Conservation (phyloP, 37 sponge, comb jelly and placozoan genomes). For the Ianthella basta region DNA sequence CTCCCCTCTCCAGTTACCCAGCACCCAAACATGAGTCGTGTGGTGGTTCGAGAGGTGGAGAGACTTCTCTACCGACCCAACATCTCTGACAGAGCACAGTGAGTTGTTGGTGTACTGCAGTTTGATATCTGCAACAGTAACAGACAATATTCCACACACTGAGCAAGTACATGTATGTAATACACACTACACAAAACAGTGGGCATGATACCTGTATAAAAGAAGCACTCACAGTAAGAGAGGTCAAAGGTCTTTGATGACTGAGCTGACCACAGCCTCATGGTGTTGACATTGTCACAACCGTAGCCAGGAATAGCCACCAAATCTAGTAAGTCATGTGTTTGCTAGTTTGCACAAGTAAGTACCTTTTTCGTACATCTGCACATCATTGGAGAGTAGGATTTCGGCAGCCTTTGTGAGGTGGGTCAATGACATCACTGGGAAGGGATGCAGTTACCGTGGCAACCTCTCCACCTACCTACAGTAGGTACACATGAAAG, state of each 20-base stretch:
- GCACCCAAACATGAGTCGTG: slow-evolving; percentile 93
- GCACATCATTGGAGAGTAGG: slow-evolving; percentile 59
- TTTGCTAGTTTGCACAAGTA: background rate
- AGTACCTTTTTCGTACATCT: slow-evolving; percentile 68
- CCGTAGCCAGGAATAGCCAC: slow-evolving; percentile 97
- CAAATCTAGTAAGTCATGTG: slow-evolving; percentile 79
- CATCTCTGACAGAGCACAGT: slow-evolving; percentile 87
- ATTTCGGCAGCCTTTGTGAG: slow-evolving; percentile 14
- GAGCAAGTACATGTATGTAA: background rate
- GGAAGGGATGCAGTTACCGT: too few species aligned
- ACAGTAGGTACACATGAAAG: too few species aligned
- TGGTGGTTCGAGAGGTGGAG: slow-evolving; percentile 90
- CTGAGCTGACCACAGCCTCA: slow-evolving; percentile 97
- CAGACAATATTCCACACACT: background rate
- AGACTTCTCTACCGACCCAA: slow-evolving; percentile 88
- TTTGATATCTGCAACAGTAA: background rate
- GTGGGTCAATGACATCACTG: too few species aligned
- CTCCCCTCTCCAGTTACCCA: slow-evolving; percentile 58
- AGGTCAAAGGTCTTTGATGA: slow-evolving; percentile 93
- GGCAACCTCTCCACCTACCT: too few species aligned
- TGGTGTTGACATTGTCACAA: slow-evolving; percentile 91
- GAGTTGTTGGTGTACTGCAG: slow-evolving; percentile 8
- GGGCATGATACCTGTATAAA: too few species aligned
- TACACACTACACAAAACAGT: too few species aligned
- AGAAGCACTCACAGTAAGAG: slow-evolving; percentile 85